phyloP scores from a whole-genome alignment of 2,113 vertebrate species.

The Siniperca chuatsi region DNA sequence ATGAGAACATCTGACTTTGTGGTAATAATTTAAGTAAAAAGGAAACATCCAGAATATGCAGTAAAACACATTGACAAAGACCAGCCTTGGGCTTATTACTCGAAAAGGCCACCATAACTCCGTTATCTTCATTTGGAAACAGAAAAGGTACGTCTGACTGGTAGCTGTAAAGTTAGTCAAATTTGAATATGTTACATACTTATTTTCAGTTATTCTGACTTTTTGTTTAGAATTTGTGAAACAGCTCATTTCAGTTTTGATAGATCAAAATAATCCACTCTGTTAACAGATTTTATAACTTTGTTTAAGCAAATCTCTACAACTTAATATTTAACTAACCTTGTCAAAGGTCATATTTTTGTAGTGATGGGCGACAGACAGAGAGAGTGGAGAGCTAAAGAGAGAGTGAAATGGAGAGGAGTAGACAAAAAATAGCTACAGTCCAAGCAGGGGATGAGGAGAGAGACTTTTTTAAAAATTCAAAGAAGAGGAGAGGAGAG shows the following conservation, averaged over 20 bases:
- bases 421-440: background rate
- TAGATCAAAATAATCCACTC: background rate
- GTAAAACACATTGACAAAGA: slow-evolving; percentile 7
- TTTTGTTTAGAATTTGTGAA: background rate
- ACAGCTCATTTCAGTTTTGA: background rate
- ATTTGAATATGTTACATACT: background rate
- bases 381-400: background rate
- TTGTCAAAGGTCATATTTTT: slow-evolving; percentile 8
- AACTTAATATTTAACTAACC: background rate
- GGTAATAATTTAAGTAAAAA: slow-evolving; percentile 10
- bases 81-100: background rate
- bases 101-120: background rate
- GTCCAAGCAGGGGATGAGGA: background rate
- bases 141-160: no score
- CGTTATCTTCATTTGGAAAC: no score
- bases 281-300: background rate
- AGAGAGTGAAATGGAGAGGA: background rate
- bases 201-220: background rate
- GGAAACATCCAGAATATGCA: background rate
- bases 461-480: background rate
- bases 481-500: background rate
- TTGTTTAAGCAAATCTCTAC: background rate
- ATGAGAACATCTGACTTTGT: background rate
- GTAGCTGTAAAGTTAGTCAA: background rate
- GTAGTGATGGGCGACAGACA: background rate